Evolutionary conservation across 2,113 vertebrate genomes (phyloP), one percentile per base, ranked within the genome.

Genomic region (Dryoscopus gambensis): DNA sequence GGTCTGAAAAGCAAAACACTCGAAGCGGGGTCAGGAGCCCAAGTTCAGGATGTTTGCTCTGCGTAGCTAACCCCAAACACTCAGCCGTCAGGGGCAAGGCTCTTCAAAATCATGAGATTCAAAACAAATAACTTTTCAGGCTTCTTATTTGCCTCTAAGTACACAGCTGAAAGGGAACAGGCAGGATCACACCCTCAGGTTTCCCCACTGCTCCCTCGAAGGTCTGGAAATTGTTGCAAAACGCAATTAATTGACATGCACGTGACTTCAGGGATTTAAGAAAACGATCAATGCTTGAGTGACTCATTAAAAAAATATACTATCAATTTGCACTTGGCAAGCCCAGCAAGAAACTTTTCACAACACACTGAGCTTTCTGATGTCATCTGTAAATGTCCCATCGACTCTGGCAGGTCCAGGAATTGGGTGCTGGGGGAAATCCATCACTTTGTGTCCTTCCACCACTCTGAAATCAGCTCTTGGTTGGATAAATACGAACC

Each of bases 1-100:
- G 96, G 94, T 75, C 92, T 95, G 92, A 96, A 96, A 95, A 97
- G 89, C 95, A 95, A 97, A 97, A 96, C 95, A 94, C 94, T 96
- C 56, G 40, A 59, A 92, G 90, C 17, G 0, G 80, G 95, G 95
- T 97, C 96, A 96, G 92, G 69, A 94, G 92, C 88, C 95, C 86
- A 78, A 71, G 90, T 81, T 93, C 95, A 96, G 95, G 95, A 97
- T 93, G 90, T 96, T 94, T 93, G 86, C 90, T 92, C 83, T 84
- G 64, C 1, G 1, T 13, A 53, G 73, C 80, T 88, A 64, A 89
- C 95, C 96, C 94, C 96, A 76, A 90, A 84, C 90, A 90, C 89
- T 86, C 91, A 67, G 56, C 71, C 11, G 0, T 47, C 82, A 80
- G 79, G 52, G 71, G 75, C 76, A 87, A 87, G 37, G 46, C 83